phyloP scores from a whole-genome alignment of 2,888 invertebrate species.

The Conchocele bisecta region DNA sequence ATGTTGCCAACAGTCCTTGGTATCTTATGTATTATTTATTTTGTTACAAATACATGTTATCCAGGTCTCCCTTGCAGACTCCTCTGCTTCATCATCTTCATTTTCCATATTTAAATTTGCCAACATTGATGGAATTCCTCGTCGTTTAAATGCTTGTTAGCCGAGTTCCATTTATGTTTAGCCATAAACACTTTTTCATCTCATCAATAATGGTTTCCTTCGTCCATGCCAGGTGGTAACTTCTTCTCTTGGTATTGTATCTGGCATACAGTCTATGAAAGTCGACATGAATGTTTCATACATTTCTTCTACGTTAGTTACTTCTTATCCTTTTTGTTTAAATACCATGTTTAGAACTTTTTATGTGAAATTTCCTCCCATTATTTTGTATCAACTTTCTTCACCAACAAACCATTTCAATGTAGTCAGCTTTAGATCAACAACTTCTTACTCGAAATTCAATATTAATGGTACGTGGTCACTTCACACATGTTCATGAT shows the following conservation, averaged over 20 bases:
- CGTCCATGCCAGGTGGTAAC: not conserved
- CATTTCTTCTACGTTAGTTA: conserved; percentile 6
- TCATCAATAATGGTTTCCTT: conserved; percentile 23
- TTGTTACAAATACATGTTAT: conserved; percentile 3
- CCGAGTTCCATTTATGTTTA: not conserved
- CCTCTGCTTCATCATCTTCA: not conserved
- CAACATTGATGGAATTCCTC: conserved; percentile 5
- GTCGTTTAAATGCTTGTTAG: conserved; percentile 4
- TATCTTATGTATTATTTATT: not conserved
- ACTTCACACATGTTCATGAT: not conserved
- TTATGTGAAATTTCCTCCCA: conserved; percentile 1
- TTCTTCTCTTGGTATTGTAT: conserved; percentile 5
- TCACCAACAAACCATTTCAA: conserved; percentile 3
- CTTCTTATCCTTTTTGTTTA: not conserved
- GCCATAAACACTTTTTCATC: not conserved
- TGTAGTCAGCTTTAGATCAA: not conserved
- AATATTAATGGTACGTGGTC: not conserved
- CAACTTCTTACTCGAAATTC: not conserved
- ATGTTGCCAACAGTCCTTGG: conserved; percentile 11
- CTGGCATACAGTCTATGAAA: conserved; percentile 12
- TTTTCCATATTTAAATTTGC: conserved; percentile 1
- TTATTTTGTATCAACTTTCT: not conserved
- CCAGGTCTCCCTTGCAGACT: not conserved
- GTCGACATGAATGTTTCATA: conserved; percentile 7
- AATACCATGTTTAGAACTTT: conserved; percentile 10